Percentiles rank a stretch among this genome's conserved stretches.
Conservation (phyloP, 2,797 vertebrate species). For the Cichlasoma orientale region DNA sequence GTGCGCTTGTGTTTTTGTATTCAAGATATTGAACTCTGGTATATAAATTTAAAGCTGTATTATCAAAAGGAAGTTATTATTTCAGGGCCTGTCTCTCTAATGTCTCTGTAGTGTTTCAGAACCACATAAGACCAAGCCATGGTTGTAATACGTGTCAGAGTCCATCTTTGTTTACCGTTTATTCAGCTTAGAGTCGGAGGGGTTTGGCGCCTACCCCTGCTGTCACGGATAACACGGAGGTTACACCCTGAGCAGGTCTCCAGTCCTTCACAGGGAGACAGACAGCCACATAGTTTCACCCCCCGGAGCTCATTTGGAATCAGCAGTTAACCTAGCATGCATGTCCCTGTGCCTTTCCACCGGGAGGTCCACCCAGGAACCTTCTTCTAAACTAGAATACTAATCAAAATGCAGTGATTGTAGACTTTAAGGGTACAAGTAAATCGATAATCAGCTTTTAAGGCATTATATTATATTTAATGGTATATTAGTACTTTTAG, state of each 20-base stretch:
- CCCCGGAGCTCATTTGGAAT: background rate
- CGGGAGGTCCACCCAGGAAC: background rate
- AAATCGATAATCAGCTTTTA: background rate
- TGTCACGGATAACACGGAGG: background rate
- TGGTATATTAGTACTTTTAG: background rate
- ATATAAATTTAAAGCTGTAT: background rate
- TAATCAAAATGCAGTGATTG: background rate
- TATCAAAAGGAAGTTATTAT: background rate
- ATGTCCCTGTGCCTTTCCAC: background rate
- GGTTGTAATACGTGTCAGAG: background rate
- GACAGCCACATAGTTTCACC: background rate
- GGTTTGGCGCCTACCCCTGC: background rate
- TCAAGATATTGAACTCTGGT: background rate
- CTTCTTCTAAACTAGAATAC: background rate
- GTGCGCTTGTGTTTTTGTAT: background rate
- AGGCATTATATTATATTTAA: background rate
- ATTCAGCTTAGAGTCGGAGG: background rate
- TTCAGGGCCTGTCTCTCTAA: background rate
- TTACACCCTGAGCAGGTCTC: background rate
- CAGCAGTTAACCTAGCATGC: rapidly evolving
- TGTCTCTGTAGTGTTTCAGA: background rate
- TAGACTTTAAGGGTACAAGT: rapidly evolving
- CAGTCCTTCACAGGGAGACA: background rate
- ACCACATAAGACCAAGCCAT: background rate
- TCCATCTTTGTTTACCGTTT: background rate